Evolutionary conservation across 35 echinoderm and acorn worm genomes (phyloP), one percentile per base, ranked within the genome.

Genomic region (Patiria miniata): DNA sequence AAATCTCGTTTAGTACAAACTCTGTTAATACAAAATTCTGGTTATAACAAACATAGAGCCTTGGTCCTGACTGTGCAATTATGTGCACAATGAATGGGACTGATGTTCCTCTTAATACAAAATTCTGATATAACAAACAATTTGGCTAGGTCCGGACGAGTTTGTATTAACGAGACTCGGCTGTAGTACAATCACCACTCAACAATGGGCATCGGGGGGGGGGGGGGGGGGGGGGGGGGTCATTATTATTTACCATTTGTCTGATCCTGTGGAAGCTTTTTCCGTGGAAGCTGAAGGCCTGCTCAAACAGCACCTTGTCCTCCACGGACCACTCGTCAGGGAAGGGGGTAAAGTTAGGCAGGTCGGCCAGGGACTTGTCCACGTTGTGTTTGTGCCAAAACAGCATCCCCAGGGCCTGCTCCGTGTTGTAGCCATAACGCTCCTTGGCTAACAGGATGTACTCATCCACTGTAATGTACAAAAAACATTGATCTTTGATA

Each of bases 261-360:
- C 96, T 60, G 61, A 99, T 99, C 17, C 95, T 68, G 77, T 99
- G 96, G 78, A 99, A 99, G 57, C 96, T 99, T 52, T 99, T 99
- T 30, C 96, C 96, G 58, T 94, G 93, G 69, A 99, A 95, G 79
- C 96, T 99, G 54, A 99, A 99, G 1, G 96, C 96, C 78, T 99
- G 96, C 58, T 99, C 96, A 90, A 99, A 99, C 21, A 99, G 85
- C 8, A 99, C 96, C 79, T 90, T 86, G 80, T 99, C 96, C 59
- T 99, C 96, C 30, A 99, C 96, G 1, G 92, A 92, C 96, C 96
- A 99, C 47, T 99, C 96, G 39, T 94, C 93, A 47, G 96, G 96
- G 80, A 99, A 99, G 0, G 96, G 96, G 18, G 96, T 95, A n/a
- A 99, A 95, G 86, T 95, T 94, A 7, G 93, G 96, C 37, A 95